Evolutionary conservation across 2,888 invertebrate genomes (phyloP).

Genomic region (Stenotaenia linearis): DNA sequence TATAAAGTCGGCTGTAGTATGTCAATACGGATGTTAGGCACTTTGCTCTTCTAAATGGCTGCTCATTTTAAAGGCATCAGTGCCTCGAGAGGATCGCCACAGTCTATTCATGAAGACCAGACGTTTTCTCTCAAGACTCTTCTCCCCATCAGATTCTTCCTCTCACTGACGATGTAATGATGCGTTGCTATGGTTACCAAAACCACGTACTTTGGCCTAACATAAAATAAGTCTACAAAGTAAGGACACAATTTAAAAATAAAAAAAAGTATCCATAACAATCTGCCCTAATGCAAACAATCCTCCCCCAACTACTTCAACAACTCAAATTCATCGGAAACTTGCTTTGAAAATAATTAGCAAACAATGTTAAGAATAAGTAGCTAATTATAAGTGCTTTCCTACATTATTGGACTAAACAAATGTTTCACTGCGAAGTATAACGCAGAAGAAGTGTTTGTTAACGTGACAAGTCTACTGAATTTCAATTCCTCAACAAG

Average conservation of each 20-base stretch:
- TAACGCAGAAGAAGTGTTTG: background rate
- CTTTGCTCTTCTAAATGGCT: slow-evolving; percentile 6
- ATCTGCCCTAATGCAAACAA: too few relatives aligned
- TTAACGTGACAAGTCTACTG: background rate
- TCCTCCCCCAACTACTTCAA: too few relatives aligned
- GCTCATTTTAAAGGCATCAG: slow-evolving; percentile 11
- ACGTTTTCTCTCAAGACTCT: background rate
- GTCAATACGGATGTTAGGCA: background rate
- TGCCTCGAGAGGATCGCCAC: slow-evolving; percentile 12
- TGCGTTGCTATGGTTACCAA: background rate
- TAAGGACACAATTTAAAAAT: background rate
- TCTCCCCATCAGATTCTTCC: background rate
- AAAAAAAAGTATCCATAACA: background rate
- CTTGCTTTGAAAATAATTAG: too few relatives aligned
- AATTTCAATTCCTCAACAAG: slow-evolving; percentile 3
- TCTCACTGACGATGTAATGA: background rate
- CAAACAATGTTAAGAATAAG: too few relatives aligned
- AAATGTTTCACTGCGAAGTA: too few relatives aligned
- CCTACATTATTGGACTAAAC: too few relatives aligned
- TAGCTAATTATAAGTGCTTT: too few relatives aligned
- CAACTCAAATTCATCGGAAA: too few relatives aligned
- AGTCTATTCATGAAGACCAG: slow-evolving; percentile 2
- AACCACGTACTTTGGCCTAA: background rate
- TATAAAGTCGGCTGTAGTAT: background rate
- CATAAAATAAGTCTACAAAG: background rate